Conservation (phyloP, 2,113 vertebrate genomes). For the Ovis canadensis region DNA sequence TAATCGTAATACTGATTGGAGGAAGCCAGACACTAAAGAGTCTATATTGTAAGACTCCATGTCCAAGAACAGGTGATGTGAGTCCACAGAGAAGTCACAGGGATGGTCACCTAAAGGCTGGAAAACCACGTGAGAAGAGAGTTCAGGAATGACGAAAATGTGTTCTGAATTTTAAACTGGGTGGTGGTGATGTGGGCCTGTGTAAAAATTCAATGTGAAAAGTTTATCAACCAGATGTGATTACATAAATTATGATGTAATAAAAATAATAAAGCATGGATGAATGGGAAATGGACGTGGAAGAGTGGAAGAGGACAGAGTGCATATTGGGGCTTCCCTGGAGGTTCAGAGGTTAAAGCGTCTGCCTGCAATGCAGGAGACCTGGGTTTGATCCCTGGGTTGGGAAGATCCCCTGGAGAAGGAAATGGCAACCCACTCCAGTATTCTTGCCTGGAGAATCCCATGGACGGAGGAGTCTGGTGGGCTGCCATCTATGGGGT, state of each 20-base stretch:
- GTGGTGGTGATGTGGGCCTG: no score
- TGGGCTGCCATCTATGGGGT: no score
- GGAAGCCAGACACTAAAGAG: neutral
- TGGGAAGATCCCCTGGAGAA: no score
- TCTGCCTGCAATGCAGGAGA: no score
- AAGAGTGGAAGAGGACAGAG: neutral
- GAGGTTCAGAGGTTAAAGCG: no score
- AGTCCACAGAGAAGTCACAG: no score
- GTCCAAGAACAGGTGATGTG: accelerated
- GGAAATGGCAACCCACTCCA: no score
- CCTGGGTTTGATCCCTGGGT: no score
- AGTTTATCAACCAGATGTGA: accelerated
- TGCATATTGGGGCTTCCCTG: neutral
- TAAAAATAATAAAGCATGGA: neutral
- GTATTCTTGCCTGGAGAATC: no score
- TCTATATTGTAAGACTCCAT: accelerated
- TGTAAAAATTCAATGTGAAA: neutral
- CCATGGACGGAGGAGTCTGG: no score
- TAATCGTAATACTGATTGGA: accelerated
- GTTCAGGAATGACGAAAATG: accelerated
- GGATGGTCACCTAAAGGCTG: accelerated
- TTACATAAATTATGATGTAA: neutral
- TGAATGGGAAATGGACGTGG: accelerated
- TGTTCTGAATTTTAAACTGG: neutral
- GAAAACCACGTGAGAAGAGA: no score